phyloP scores from a whole-genome alignment of 2,888 invertebrate species.

The Syrista parreyssii region DNA sequence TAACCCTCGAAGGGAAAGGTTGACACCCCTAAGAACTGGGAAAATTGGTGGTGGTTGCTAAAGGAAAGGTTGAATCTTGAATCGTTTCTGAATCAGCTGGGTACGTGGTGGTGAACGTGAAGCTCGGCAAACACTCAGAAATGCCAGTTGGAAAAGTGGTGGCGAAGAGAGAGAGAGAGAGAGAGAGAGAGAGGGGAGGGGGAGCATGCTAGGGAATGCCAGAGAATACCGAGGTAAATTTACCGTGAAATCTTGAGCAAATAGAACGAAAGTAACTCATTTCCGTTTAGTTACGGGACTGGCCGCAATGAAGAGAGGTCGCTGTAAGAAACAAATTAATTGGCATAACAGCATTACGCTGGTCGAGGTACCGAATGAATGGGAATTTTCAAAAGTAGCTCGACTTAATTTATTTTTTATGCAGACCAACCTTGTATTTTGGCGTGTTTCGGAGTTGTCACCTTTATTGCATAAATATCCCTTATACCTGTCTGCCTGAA shows the following conservation, averaged over 20 bases:
- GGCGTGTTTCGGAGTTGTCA: neutral
- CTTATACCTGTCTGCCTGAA: neutral
- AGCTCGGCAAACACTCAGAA: neutral
- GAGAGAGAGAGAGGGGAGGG: neutral
- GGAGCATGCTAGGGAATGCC: neutral
- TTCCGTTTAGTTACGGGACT: conserved; percentile 51
- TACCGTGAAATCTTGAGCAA: conserved; percentile 55
- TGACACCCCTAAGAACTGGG: neutral
- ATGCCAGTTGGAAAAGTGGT: neutral
- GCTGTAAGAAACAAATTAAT: conserved; percentile 6
- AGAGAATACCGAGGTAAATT: conserved; percentile 39
- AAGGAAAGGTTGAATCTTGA: neutral
- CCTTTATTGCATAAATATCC: neutral
- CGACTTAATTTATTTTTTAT: neutral
- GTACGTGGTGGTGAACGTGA: neutral
- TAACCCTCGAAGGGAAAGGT: neutral
- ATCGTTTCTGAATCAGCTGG: neutral
- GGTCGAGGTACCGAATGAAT: neutral
- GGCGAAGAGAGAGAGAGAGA: neutral
- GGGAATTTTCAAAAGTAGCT: neutral
- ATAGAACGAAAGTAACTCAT: conserved; percentile 56
- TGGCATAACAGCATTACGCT: neutral
- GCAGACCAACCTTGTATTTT: neutral
- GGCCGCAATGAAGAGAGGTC: conserved; percentile 41
- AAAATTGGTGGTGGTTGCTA: neutral